Conservation (phyloP, 2,797 vertebrate genomes). For the Brachymystax lenok region DNA sequence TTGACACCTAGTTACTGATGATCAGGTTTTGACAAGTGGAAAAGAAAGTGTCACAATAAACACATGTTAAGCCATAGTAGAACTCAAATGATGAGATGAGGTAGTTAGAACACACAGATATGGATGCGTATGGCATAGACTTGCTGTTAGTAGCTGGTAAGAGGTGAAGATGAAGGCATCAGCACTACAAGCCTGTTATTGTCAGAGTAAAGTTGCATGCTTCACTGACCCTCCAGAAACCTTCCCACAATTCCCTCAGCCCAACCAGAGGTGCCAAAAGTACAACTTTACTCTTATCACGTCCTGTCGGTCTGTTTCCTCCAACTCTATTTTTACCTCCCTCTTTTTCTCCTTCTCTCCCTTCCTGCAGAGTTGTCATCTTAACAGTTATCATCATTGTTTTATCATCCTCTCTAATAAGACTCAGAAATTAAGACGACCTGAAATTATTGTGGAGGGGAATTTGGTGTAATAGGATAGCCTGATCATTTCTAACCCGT, state of each 20-base stretch:
- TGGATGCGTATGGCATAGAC: not conserved
- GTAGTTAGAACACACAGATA: constrained; percentile 30
- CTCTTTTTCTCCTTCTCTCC: constrained; percentile 18
- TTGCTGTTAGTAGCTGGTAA: constrained; percentile 37
- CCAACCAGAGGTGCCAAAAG: constrained; percentile 63
- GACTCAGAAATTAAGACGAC: not conserved
- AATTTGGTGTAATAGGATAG: not conserved
- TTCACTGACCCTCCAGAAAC: constrained; percentile 46
- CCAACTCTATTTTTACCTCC: not conserved
- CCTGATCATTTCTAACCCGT: not conserved
- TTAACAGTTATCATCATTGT: constrained; percentile 13
- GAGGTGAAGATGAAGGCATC: constrained; percentile 14
- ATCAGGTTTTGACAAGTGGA: constrained; percentile 22
- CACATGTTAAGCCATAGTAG: constrained; percentile 8
- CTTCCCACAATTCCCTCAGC: constrained; percentile 46
- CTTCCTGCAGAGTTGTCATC: constrained; percentile 32
- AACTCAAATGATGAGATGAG: constrained; percentile 17
- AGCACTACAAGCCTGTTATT: constrained; percentile 1
- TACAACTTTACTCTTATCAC: constrained; percentile 35
- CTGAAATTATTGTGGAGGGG: constrained; percentile 3
- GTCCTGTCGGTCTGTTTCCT: not conserved
- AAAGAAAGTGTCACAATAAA: constrained; percentile 3
- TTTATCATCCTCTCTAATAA: constrained; percentile 21
- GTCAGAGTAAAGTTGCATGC: constrained; percentile 50
- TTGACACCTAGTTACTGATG: constrained; percentile 36